Conservation (phyloP, 2,113 vertebrate genomes). For the Pholis gunnellus region DNA sequence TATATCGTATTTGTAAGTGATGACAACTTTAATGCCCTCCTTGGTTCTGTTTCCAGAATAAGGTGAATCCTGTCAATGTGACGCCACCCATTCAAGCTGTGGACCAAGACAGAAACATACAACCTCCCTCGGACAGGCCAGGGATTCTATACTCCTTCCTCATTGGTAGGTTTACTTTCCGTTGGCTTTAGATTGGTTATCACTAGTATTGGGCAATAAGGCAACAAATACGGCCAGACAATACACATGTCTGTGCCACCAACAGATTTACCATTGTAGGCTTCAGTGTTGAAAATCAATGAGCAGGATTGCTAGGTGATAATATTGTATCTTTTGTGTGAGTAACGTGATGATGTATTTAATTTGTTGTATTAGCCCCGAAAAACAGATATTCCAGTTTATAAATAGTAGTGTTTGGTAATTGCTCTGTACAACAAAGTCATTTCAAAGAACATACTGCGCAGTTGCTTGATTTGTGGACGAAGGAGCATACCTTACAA, state of each 20-base stretch:
- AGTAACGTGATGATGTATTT: not conserved
- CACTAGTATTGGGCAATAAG: not conserved
- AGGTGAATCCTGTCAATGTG: conserved; percentile 93
- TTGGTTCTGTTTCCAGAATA: conserved; percentile 81
- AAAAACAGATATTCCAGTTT: not conserved
- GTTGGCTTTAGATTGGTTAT: not conserved
- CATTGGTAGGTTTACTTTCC: conserved; percentile 87
- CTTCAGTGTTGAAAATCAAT: not conserved
- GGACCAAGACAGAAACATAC: conserved; percentile 96
- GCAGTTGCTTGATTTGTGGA: not conserved
- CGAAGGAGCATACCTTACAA: not conserved
- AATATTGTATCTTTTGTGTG: not conserved
- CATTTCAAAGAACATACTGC: not conserved
- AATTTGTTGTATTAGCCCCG: not conserved
- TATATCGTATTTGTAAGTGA: conserved; percentile 34
- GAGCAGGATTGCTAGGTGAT: not conserved
- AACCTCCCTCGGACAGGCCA: conserved; percentile 93
- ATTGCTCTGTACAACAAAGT: not conserved
- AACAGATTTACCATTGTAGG: not conserved
- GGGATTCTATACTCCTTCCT: conserved; percentile 95
- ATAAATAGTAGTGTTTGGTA: not conserved
- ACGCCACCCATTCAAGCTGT: conserved; percentile 93
- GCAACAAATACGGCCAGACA: not conserved
- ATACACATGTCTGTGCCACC: not conserved
- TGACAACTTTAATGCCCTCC: not conserved